Conservation (phyloP, 2,797 vertebrate species). For the Knipowitschia caucasica region DNA sequence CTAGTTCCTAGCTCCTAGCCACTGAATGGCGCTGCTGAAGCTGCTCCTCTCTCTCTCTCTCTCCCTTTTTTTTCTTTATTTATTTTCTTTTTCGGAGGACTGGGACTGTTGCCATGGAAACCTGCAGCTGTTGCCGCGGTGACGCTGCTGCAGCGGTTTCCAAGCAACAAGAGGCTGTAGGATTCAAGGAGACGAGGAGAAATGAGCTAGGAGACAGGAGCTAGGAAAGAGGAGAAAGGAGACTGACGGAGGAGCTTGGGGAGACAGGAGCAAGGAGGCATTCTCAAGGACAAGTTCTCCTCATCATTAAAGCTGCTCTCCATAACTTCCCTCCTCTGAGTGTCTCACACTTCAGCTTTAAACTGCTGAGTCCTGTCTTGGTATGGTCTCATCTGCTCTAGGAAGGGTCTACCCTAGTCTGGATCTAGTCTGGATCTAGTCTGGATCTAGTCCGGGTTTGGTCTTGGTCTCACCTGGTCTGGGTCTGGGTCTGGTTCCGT, state of each 20-base stretch:
- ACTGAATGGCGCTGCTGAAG: slow-evolving; percentile 1
- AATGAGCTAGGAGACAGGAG: neutral
- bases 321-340: no score
- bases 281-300: no score
- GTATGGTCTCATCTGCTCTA: no score
- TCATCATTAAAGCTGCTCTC: no score
- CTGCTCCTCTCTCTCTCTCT: slow-evolving; percentile 9
- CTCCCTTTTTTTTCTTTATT: slow-evolving; percentile 32
- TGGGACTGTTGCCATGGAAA: slow-evolving; percentile 62
- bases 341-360: no score
- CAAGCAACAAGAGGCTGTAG: slow-evolving; percentile 51
- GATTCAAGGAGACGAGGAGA: neutral
- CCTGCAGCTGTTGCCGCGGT: slow-evolving; percentile 70
- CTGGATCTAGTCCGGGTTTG: no score
- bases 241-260: neutral
- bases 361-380: no score
- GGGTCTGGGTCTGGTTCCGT: no score
- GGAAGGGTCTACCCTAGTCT: no score
- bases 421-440: no score
- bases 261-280: neutral
- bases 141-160: slow-evolving; percentile 69
- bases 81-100: slow-evolving; percentile 12
- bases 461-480: no score
- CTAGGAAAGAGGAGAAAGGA: neutral
- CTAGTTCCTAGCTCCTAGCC: neutral